Evolutionary conservation across 2,888 invertebrate genomes (phyloP).

Genomic region (Abrostola triplasia): DNA sequence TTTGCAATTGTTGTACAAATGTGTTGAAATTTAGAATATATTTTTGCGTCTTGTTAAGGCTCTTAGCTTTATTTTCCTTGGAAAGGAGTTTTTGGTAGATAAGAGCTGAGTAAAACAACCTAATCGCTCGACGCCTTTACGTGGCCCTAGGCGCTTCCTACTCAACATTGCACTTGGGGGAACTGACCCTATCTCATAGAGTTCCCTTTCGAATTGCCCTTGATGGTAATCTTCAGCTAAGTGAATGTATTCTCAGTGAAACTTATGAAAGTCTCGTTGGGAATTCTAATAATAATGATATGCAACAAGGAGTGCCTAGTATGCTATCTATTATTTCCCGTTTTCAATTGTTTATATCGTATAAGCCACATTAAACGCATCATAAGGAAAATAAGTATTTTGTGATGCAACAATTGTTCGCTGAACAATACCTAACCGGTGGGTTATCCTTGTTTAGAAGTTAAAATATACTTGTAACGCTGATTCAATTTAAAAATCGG

Average conservation of each 20-base stretch:
- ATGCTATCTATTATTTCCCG: slow-evolving; percentile 48
- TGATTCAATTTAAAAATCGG: too few relatives aligned
- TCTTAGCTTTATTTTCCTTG: too few relatives aligned
- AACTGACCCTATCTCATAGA: slow-evolving; percentile 77
- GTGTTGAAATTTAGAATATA: too few relatives aligned
- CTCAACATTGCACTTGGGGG: slow-evolving; percentile 64
- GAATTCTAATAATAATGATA: slow-evolving; percentile 65
- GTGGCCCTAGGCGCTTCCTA: slow-evolving; percentile 31
- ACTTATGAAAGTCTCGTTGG: slow-evolving; percentile 73
- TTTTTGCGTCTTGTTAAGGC: too few relatives aligned
- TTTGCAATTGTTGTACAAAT: too few relatives aligned
- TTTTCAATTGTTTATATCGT: slow-evolving; percentile 52
- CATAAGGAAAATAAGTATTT: slow-evolving; percentile 36
- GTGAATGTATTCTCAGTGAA: slow-evolving; percentile 79
- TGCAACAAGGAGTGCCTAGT: slow-evolving; percentile 55
- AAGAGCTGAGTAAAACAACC: not conserved
- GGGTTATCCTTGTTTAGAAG: not conserved
- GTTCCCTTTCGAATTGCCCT: slow-evolving; percentile 79
- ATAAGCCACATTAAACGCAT: slow-evolving; percentile 29
- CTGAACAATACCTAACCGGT: slow-evolving; percentile 3
- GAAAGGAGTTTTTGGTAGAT: too few relatives aligned
- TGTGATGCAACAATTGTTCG: slow-evolving; percentile 6
- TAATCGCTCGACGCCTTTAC: slow-evolving; percentile 45
- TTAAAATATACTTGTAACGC: too few relatives aligned
- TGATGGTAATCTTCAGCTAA: slow-evolving; percentile 80